These are phyloP conservation scores for Magallana nippona DNA, from an alignment of 2,888 invertebrate species.

Conservation along the genomic window DNA sequence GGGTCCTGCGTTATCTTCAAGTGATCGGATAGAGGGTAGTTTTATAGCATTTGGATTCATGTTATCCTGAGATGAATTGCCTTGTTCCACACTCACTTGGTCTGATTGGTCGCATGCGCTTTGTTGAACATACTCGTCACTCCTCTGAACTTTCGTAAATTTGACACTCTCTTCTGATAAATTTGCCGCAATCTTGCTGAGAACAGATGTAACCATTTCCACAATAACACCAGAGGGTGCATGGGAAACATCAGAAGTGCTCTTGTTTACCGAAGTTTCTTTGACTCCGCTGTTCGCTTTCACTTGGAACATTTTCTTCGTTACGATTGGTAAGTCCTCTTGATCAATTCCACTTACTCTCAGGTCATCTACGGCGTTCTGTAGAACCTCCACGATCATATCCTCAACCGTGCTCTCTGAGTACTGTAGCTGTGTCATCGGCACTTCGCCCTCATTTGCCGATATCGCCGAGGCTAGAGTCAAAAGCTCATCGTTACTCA, in stretches of 20 bases:
- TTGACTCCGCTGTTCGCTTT: neutral
- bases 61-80: neutral
- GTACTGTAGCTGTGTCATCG: neutral
- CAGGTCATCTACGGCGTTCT: constrained; percentile 51
- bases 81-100: neutral
- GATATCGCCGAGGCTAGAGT: constrained; percentile 41
- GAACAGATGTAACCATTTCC: constrained; percentile 39
- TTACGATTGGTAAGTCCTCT: constrained; percentile 40
- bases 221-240: constrained; percentile 39
- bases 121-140: neutral
- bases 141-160: neutral
- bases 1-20: neutral
- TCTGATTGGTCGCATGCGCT: neutral
- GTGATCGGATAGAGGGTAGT: neutral
- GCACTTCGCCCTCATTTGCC: neutral
- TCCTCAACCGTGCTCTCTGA: constrained; percentile 39
- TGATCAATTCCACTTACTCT: constrained; percentile 49
- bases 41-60: neutral
- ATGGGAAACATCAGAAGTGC: neutral
- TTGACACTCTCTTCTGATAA: constrained; percentile 27
- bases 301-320: constrained; percentile 26
- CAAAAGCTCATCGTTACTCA: constrained; percentile 38
- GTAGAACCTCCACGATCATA: constrained; percentile 50
- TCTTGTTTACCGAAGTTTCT: neutral
- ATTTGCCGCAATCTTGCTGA: constrained; percentile 41